These are phyloP conservation scores for Phalacrocorax carbo DNA, from an alignment of 2,113 vertebrate genomes.

Conservation along the genomic window DNA sequence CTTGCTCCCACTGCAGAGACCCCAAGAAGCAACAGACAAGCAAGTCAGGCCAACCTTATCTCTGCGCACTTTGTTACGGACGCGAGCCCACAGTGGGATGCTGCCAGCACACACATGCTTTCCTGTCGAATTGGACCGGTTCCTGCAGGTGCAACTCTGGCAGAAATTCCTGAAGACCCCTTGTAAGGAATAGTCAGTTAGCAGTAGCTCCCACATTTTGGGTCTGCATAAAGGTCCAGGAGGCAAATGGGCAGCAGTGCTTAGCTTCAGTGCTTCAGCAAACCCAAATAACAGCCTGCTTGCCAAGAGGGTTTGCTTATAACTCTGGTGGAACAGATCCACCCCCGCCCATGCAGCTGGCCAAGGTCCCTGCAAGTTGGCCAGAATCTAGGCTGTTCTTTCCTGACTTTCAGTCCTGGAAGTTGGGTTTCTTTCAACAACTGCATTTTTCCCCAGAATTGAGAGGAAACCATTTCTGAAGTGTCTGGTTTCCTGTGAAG, in stretches of 20 bases:
- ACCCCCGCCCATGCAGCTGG: not conserved
- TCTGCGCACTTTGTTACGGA: constrained; percentile 27
- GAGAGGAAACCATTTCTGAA: constrained; percentile 57
- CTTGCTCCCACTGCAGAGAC: not conserved
- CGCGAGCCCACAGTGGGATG: constrained; percentile 37
- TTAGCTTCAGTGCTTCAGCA: not conserved
- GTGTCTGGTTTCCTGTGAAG: constrained; percentile 42
- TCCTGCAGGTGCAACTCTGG: constrained; percentile 7
- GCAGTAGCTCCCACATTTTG: constrained; percentile 44
- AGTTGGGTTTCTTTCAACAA: constrained; percentile 36
- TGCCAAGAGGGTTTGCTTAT: not conserved
- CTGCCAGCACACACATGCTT: not conserved
- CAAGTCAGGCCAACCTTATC: constrained; percentile 61
- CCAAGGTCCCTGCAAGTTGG: not conserved
- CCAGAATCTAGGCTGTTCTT: not conserved
- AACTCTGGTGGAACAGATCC: not conserved
- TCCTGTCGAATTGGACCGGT: not conserved
- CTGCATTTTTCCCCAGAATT: constrained; percentile 50
- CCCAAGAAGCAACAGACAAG: not conserved
- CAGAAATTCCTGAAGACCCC: constrained; percentile 57
- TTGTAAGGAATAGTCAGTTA: constrained; percentile 20
- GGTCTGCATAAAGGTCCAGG: not conserved
- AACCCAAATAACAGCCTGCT: not conserved
- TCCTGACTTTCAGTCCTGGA: constrained; percentile 33
- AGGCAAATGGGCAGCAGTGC: not conserved